These are phyloP conservation scores for Chloebia gouldiae DNA, from an alignment of 2,113 vertebrate species.

Conservation along the genomic window DNA sequence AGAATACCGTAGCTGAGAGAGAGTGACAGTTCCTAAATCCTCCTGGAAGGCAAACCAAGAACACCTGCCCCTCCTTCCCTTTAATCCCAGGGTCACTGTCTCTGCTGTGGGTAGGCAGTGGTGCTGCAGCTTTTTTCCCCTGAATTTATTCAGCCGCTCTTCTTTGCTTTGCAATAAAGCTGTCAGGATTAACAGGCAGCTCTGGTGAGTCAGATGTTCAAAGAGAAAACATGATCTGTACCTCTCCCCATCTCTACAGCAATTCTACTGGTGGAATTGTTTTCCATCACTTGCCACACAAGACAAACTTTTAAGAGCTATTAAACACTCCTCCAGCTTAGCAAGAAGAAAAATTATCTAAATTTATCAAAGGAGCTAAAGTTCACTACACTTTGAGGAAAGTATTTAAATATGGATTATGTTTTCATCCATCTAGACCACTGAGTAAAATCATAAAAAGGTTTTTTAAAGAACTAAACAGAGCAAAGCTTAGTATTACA, in stretches of 20 bases:
- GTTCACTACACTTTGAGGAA: not conserved
- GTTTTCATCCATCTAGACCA: not conserved
- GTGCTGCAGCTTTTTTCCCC: not conserved
- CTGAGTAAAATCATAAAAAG: not conserved
- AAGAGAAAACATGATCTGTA: not conserved
- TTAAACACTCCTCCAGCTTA: not conserved
- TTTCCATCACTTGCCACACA: not conserved
- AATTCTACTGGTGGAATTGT: not conserved
- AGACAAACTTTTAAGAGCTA: not conserved
- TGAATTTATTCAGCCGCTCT: not conserved
- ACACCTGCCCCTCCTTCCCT: not conserved
- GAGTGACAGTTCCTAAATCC: not conserved
- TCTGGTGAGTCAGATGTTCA: not conserved
- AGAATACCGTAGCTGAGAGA: not conserved
- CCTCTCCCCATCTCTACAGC: not conserved
- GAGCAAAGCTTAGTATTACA: not conserved
- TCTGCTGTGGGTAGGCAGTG: not conserved
- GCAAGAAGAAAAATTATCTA: not conserved
- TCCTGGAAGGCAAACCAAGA: not conserved
- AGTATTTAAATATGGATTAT: not conserved
- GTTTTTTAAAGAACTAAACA: not conserved
- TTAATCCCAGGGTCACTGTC: not conserved
- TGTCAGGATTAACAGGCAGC: not conserved
- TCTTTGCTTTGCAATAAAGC: not conserved
- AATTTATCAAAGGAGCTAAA: constrained; percentile 17